phyloP scores from a whole-genome alignment of 2,888 invertebrate genomes.

The Notodonta ziczac region DNA sequence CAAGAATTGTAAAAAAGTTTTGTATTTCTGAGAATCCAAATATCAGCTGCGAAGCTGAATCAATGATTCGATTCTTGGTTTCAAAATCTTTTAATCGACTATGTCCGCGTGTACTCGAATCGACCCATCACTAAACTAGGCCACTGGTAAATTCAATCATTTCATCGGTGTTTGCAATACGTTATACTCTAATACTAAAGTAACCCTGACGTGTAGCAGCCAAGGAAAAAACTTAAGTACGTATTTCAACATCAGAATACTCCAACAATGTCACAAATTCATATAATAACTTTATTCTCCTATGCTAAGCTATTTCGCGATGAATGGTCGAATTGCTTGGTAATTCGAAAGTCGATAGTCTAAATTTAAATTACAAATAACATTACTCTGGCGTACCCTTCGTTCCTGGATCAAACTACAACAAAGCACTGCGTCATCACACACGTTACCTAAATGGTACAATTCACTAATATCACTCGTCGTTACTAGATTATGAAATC shows the following conservation, averaged over 20 bases:
- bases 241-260: conserved; percentile 55
- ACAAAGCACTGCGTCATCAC: conserved; percentile 74
- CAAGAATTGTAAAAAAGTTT: no score
- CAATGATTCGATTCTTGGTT: background rate
- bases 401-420: conserved; percentile 67
- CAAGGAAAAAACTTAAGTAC: conserved; percentile 46
- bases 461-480: conserved; percentile 79
- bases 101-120: background rate
- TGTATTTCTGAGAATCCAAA: no score
- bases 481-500: conserved; percentile 67
- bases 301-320: conserved; percentile 81
- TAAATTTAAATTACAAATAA: conserved; percentile 77
- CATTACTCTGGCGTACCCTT: conserved; percentile 73
- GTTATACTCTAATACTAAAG: no score
- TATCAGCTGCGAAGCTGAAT: background rate
- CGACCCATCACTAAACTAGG: conserved; percentile 1
- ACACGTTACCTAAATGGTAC: conserved; percentile 69
- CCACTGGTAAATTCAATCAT: no score
- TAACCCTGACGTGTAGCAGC: background rate
- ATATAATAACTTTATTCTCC: conserved; percentile 75
- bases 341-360: conserved; percentile 76
- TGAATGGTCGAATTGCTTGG: conserved; percentile 83
- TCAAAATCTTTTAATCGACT: background rate
- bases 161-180: no score
- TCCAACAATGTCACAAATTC: conserved; percentile 65